Percentiles rank a stretch among this genome's conserved stretches.
Conservation (phyloP, 2,113 vertebrate genomes). For the Noctilio leporinus region DNA sequence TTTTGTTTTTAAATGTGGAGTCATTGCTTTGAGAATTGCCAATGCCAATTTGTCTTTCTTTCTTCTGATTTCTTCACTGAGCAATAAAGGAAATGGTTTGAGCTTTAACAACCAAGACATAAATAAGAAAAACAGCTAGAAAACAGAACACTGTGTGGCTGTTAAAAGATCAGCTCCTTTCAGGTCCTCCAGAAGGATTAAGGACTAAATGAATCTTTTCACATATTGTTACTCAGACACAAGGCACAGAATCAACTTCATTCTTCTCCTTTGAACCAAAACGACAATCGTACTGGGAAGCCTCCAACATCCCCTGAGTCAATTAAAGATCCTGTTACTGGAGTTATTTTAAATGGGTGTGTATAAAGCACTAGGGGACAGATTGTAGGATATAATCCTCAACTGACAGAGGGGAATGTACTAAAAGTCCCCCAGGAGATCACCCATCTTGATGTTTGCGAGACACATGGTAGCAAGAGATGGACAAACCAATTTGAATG, state of each 20-base stretch:
- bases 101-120: constrained; percentile 62
- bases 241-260: constrained; percentile 70
- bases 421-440: constrained; percentile 56
- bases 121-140: constrained; percentile 69
- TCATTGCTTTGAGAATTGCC: constrained; percentile 49
- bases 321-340: constrained; percentile 70
- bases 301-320: constrained; percentile 52
- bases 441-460: constrained; percentile 66
- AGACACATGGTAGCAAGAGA: constrained; percentile 61
- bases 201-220: constrained; percentile 73
- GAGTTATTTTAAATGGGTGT: constrained; percentile 72
- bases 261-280: constrained; percentile 75
- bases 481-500: constrained; percentile 73
- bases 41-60: constrained; percentile 68
- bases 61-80: neutral
- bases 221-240: constrained; percentile 73
- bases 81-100: constrained; percentile 63
- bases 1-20: constrained; percentile 56
- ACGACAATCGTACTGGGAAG: constrained; percentile 59
- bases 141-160: constrained; percentile 61
- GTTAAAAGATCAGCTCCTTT: constrained; percentile 65
- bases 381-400: constrained; percentile 70
- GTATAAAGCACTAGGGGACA: constrained; percentile 60
- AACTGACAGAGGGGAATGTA: constrained; percentile 45
- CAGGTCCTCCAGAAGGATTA: constrained; percentile 67